Evolutionary conservation across 2,113 vertebrate genomes (phyloP), one percentile per base, ranked within the genome.

Genomic region (Sciurus niger): DNA sequence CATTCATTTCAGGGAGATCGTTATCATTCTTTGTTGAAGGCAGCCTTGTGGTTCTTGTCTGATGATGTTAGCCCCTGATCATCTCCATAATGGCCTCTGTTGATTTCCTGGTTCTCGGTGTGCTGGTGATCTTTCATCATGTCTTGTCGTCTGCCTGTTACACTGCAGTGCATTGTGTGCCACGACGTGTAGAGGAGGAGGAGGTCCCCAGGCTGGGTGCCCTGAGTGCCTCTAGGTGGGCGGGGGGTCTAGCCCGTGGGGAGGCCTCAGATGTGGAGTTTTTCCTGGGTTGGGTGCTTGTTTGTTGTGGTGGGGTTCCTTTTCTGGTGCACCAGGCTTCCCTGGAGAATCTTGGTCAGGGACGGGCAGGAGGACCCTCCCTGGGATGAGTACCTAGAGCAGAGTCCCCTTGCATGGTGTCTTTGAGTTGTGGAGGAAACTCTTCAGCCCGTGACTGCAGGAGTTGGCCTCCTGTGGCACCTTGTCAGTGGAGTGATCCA

Each of bases 71-170:
- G 16, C 65, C 83, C 91, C 51, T 78, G 37, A 58, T 87, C 60
- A 82, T 67, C 43, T 87, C 67, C 51, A 12, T 32, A 7, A 53
- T 77, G 30, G 4, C 22, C 7, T 93, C 37, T 55, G 28, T 48
- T 65, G 34, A 34, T 53, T 87, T 87, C 92, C 53, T 82, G n/a
- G 12, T 53, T 96, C 40, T 94, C 63, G 8, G 53, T 67, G 48
- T 48, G 32, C n/a, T 51, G 13, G 13, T 68, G 24, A 46, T 88
- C 68, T 87, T 58, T 72, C 70, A 28, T 12, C 67, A 32, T 70
- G 25, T 84, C 37, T 18, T 82, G 32, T 51, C 22, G 30, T 55
- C n/a, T 40, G 40, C 40, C 32, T 65, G 2, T 84, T 68, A 20
- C 43, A 83, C 40, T 40, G 40, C 40, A 32, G 70, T 37, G 65